Conservation (phyloP, 30 jellyfish, hydroid and myxozoan species). For the Nemopilema nomurai region DNA sequence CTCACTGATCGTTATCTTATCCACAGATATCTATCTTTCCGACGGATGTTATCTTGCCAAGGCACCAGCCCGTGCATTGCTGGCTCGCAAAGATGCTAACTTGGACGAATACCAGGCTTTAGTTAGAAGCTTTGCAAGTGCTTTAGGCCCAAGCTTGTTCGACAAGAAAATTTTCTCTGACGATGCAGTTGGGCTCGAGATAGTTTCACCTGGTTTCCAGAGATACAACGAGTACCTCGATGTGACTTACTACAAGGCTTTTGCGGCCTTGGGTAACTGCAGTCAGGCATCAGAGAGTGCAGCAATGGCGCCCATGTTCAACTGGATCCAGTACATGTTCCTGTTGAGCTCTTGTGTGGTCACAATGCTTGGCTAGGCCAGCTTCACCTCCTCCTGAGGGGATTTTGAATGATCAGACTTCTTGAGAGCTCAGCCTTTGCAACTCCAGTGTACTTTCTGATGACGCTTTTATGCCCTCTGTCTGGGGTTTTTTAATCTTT, state of each 20-base stretch:
- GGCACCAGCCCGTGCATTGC: constrained; percentile 35
- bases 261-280: constrained; percentile 17
- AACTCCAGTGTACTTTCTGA: no score
- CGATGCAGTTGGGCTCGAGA: neutral
- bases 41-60: constrained; percentile 29
- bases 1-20: neutral
- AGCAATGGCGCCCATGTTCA: neutral
- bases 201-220: constrained; percentile 22
- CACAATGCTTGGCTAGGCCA: no score
- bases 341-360: neutral
- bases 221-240: constrained; percentile 28
- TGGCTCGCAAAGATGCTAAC: constrained; percentile 16
- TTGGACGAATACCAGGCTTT: constrained; percentile 1
- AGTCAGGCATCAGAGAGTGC: neutral
- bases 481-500: no score
- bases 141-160: neutral
- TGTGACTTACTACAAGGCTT: constrained; percentile 16
- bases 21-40: constrained; percentile 10
- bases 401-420: no score
- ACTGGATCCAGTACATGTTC: neutral
- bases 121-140: neutral
- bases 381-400: no score
- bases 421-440: no score
- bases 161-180: constrained; percentile 26
- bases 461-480: no score